Conservation (phyloP, 2,888 invertebrate species). For the Drosophila koepferae region DNA sequence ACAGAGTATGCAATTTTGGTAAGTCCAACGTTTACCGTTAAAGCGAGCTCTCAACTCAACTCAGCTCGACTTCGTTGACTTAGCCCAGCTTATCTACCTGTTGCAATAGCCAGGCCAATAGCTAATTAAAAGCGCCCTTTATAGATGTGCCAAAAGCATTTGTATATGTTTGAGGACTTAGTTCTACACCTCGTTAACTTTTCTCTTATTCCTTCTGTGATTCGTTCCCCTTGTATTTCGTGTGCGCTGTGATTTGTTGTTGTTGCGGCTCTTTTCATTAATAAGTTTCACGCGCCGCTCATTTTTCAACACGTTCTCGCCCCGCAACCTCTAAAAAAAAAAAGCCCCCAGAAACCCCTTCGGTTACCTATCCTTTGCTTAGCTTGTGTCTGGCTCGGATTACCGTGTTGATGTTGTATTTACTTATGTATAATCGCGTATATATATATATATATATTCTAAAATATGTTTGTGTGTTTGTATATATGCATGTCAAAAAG, state of each 20-base stretch:
- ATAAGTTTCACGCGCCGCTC: slow-evolving; percentile 82
- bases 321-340: slow-evolving; percentile 3
- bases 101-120: slow-evolving; percentile 16
- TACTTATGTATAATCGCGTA: slow-evolving; percentile 40
- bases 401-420: slow-evolving; percentile 76
- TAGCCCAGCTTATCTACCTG: slow-evolving; percentile 24
- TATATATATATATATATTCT: background rate
- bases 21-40: slow-evolving; percentile 67
- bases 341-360: background rate
- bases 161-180: slow-evolving; percentile 10
- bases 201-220: slow-evolving; percentile 9
- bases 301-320: slow-evolving; percentile 67
- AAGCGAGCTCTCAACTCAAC: slow-evolving; percentile 10
- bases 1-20: slow-evolving; percentile 62
- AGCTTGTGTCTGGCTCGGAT: slow-evolving; percentile 65
- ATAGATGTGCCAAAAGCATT: slow-evolving; percentile 25
- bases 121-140: slow-evolving; percentile 37
- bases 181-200: slow-evolving; percentile 24
- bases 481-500: background rate
- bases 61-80: slow-evolving; percentile 6
- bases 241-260: slow-evolving; percentile 24
- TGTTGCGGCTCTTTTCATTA: slow-evolving; percentile 76
- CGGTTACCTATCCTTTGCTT: slow-evolving; percentile 32
- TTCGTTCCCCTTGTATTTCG: slow-evolving; percentile 7
- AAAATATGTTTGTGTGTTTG: background rate